Percentiles rank a stretch among this genome's conserved stretches.
These are phyloP conservation scores for Perdita meconis DNA, from an alignment of 2,888 invertebrate species.

Conservation along the genomic window DNA sequence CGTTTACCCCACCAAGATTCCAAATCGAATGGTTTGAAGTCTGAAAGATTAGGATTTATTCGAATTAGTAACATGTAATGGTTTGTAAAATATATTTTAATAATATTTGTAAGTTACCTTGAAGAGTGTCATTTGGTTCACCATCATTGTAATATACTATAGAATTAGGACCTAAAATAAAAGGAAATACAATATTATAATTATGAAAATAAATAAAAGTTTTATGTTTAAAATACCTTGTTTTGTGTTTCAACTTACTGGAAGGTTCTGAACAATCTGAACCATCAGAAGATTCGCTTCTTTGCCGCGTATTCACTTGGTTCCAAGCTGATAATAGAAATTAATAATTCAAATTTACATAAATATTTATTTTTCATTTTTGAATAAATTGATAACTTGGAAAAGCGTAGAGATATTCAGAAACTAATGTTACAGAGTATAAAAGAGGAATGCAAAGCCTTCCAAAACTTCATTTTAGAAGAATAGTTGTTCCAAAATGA, in stretches of 20 bases:
- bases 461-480: too few relatives aligned
- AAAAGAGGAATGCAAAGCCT: too few relatives aligned
- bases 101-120: slow-evolving; percentile 79
- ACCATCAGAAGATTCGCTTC: slow-evolving; percentile 86
- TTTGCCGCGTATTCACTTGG: slow-evolving; percentile 86
- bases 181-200: slow-evolving; percentile 77
- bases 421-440: not conserved
- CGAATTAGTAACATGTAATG: not conserved
- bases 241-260: too few relatives aligned
- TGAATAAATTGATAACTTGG: too few relatives aligned
- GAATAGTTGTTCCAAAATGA: too few relatives aligned
- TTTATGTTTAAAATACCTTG: slow-evolving; percentile 20
- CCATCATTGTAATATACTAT: slow-evolving; percentile 90
- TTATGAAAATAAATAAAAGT: slow-evolving; percentile 70
- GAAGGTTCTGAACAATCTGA: slow-evolving; percentile 83
- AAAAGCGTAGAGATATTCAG: not conserved
- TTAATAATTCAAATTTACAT: too few relatives aligned
- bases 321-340: slow-evolving; percentile 87
- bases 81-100: not conserved
- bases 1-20: slow-evolving; percentile 96
- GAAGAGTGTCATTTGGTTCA: slow-evolving; percentile 88
- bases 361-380: too few relatives aligned
- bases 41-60: slow-evolving; percentile 82
- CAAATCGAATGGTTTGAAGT: slow-evolving; percentile 95
- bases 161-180: slow-evolving; percentile 84